Evolutionary conservation across 2,797 vertebrate genomes (phyloP), one percentile per base, ranked within the genome.

Genomic region (Darevskia nairensis): DNA sequence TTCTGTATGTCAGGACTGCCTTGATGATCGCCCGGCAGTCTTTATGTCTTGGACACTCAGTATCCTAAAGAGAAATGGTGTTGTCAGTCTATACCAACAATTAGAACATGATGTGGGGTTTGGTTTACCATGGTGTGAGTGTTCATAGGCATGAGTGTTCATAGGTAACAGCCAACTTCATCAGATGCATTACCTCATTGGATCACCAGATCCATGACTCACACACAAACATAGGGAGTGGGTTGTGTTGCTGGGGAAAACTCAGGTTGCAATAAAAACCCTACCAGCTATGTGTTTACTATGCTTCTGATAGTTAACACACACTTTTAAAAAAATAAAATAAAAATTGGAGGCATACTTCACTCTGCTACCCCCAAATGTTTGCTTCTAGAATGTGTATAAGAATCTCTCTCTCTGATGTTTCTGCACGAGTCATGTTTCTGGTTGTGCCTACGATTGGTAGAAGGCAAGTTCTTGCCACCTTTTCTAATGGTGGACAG

Each of bases 161-260:
- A 1, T 55, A 55, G 50, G 50, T 55, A 69, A 39, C 59, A 27
- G 41, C 44, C 64, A 68, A 29, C 2, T 68, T 88, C 11, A 21
- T 66, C 80, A 68, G 61, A 64, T 82, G 66, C 64, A 71, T 79
- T 64, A 71, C 74, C 79, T 71, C 74, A 84, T n/a, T 84, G 6
- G 44, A 77, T 78, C 74, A 78, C 64, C 32, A 61, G 87, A 88
- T 79, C 15, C 82, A 25, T 88, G 81, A 88, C 66, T 88, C 74
- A 79, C 66, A 29, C 32, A 41, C 32, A 72, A 84, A 69, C 66
- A 41, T 3, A 74, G 68, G 78, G 27, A 61, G 35, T 79, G 64
- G 75, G 25, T 50, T 69, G 39, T 71, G 61, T 29, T 59, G n/a
- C 64, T 46, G 19, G 44, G 32, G 61, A 79, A n/a, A 79, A 44